Evolutionary conservation across 2,888 invertebrate species (phyloP), one percentile per base, ranked within the genome.

Genomic region (Selenia dentaria): DNA sequence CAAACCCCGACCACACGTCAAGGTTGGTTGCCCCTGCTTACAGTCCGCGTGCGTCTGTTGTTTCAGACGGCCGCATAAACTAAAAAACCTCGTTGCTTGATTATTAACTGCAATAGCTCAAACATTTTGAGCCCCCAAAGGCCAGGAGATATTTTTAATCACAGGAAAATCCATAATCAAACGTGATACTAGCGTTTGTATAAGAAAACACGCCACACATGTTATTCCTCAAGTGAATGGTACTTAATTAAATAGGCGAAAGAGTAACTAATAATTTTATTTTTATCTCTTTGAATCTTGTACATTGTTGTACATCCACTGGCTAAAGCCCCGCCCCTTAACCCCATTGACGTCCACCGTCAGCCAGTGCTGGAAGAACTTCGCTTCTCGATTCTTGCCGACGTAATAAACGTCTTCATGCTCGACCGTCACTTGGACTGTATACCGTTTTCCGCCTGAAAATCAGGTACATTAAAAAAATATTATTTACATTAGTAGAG

Each of bases 281-380:
- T 25, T 2, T 5, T 25, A 2, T 10, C 3, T 16, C 9, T 24
- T 13, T 6, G 27, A 25, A 18, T 20, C 14, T 14, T 34, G 16
- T 11, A 81, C 65, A 52, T 94, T 92, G 54, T 93, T 89, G 64
- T 94, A 94, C 39, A 93, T 91, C 92, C 94, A 94, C 66, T 95
- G 94, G 0, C 92, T 91, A 43, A 93, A 91, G 0, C 94, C 94
- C 79, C 92, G 92, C 0, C 94, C 95, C 49, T 86, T 91, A 0
- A 92, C 64, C 0, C 93, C 94, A 65, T 94, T 93, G 1, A 94
- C 91, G 25, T 86, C 80, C 41, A 92, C 93, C 5, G 74, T 79
- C 45, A 92, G 92, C 79, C 93, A 90, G 31, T 92, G 76, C 62
- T 94, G 93, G 40, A 92, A 87, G 37, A 94, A 75, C 61, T 92